Percentiles rank a stretch among this genome's conserved stretches.
Conservation (phyloP, 30 jellyfish, hydroid and myxozoan species). For the Turritopsis rubra region DNA sequence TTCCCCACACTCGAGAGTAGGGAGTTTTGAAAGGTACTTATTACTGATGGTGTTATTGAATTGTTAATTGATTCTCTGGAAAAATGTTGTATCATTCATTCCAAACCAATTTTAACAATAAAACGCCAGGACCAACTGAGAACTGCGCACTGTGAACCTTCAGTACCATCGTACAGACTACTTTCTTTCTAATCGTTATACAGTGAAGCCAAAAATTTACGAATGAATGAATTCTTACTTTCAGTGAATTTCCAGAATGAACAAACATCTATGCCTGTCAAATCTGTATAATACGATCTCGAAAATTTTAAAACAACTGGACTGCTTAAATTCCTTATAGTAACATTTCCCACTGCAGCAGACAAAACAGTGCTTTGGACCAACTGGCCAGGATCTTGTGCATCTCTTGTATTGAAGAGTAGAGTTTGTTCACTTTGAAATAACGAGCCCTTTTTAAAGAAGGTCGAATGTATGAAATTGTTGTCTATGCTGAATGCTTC, state of each 20-base stretch:
- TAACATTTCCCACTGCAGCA: conserved; percentile 53
- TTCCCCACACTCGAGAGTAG: no score
- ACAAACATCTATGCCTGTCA: conserved; percentile 25
- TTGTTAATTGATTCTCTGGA: no score
- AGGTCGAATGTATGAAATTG: conserved; percentile 17
- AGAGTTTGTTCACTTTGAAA: not conserved
- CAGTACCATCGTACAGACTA: no score
- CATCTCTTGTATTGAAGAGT: not conserved
- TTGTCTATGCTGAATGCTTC: conserved; percentile 9
- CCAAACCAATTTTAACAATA: no score
- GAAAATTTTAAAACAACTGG: conserved; percentile 26
- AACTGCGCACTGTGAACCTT: no score
- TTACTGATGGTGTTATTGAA: no score
- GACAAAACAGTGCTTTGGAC: conserved; percentile 67
- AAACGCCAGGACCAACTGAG: no score
- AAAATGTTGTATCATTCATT: no score
- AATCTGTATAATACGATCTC: conserved; percentile 8
- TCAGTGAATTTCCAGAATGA: conserved; percentile 30
- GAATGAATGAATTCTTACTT: conserved; percentile 20
- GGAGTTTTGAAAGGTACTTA: no score
- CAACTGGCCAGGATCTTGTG: not conserved
- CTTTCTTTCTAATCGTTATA: no score
- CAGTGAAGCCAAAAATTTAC: no score
- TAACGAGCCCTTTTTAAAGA: conserved; percentile 14
- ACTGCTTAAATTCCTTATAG: conserved; percentile 34